A percentile compares a stretch with the other conserved stretches of the same genome.
Evolutionary conservation across 2,888 invertebrate species (phyloP).

Genomic region (Boloria euphrosyne): DNA sequence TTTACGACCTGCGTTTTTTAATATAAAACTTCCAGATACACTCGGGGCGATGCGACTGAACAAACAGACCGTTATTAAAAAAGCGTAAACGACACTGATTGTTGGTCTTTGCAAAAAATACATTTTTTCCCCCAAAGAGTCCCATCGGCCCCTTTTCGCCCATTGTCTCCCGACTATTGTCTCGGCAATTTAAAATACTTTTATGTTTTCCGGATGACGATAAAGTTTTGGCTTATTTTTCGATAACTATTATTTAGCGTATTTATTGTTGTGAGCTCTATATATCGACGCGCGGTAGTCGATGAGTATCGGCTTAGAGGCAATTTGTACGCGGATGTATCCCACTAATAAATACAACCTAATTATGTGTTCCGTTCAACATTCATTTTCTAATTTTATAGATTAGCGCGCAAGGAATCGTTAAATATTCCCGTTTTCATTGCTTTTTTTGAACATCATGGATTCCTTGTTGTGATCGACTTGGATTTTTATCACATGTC

Average conservation of each 20-base stretch:
- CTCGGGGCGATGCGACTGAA: slow-evolving; percentile 56
- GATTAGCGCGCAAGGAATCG: too few species aligned
- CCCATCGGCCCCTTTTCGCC: slow-evolving; percentile 31
- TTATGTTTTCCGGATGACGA: slow-evolving; percentile 59
- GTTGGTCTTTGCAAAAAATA: slow-evolving; percentile 52
- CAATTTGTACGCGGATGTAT: slow-evolving; percentile 48
- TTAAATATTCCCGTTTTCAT: too few species aligned
- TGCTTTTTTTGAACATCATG: too few species aligned
- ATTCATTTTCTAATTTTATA: slow-evolving; percentile 14
- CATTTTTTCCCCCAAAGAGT: slow-evolving; percentile 53
- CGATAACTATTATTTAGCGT: slow-evolving; percentile 78
- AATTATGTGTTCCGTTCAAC: slow-evolving; percentile 37
- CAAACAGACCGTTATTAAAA: slow-evolving; percentile 70
- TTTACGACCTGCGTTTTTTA: slow-evolving; percentile 8
- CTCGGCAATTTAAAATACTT: slow-evolving; percentile 74
- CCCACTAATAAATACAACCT: slow-evolving; percentile 38
- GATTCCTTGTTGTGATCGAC: too few species aligned
- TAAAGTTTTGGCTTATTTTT: slow-evolving; percentile 58
- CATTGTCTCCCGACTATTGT: slow-evolving; percentile 80
- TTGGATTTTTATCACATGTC: too few species aligned
- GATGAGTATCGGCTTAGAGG: slow-evolving; percentile 39
- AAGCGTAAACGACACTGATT: slow-evolving; percentile 31
- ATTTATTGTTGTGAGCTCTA: slow-evolving; percentile 60
- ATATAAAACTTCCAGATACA: slow-evolving; percentile 60
- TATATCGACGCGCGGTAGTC: slow-evolving; percentile 37